These are phyloP conservation scores for Delphinus delphis DNA, from an alignment of 2,113 vertebrate species.

Conservation along the genomic window DNA sequence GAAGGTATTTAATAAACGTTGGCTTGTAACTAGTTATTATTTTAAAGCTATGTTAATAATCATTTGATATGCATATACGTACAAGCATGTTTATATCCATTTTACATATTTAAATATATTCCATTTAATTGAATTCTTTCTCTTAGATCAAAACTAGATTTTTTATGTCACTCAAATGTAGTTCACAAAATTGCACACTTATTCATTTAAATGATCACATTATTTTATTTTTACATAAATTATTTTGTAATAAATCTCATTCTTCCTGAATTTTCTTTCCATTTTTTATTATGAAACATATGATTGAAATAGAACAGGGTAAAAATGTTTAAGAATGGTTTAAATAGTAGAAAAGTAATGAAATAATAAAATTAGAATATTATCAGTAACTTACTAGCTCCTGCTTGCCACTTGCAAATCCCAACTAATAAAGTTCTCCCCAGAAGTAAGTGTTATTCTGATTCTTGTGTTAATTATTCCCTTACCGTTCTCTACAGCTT, in stretches of 20 bases:
- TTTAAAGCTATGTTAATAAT: neutral
- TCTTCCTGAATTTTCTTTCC: neutral
- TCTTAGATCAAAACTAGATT: neutral
- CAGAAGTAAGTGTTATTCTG: neutral
- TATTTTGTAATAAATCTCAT: neutral
- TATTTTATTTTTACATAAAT: neutral
- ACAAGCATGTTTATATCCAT: neutral
- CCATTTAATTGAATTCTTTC: neutral
- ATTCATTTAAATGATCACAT: neutral
- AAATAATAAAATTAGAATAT: neutral
- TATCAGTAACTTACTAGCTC: neutral
- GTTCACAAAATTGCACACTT: neutral
- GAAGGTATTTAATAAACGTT: neutral
- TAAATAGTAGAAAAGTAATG: neutral
- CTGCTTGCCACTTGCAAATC: neutral
- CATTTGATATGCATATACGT: neutral
- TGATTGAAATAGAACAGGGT: neutral
- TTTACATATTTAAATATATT: neutral
- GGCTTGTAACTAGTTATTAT: neutral
- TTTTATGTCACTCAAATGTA: neutral
- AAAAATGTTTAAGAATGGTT: neutral
- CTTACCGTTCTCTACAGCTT: neutral
- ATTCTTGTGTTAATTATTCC: neutral
- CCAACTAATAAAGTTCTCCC: neutral
- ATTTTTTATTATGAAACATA: neutral